Percentiles rank a stretch among this genome's conserved stretches.
Evolutionary conservation across 2,113 vertebrate genomes (phyloP).

Genomic region (Hipposideros armiger): DNA sequence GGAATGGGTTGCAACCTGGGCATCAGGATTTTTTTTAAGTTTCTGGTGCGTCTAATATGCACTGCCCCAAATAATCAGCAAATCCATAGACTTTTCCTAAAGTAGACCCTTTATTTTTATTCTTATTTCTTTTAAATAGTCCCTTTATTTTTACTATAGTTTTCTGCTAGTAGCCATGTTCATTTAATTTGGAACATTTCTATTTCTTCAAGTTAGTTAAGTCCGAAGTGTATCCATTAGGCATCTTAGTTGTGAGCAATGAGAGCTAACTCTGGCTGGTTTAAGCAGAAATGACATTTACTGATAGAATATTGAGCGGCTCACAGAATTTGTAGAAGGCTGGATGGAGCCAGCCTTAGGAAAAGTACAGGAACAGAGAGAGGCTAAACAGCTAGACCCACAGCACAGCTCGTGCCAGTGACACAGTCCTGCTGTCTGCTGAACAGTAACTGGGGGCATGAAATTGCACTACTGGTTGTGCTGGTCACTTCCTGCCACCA

Average conservation of each 20-base stretch:
- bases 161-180: not conserved
- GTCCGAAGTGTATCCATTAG: not conserved
- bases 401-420: not conserved
- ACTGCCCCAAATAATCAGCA: not conserved
- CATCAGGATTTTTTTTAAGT: conserved; percentile 24
- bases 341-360: not conserved
- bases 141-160: conserved; percentile 14
- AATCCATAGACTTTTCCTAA: not conserved
- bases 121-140: not conserved
- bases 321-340: conserved; percentile 37
- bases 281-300: conserved; percentile 51
- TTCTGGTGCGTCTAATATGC: not conserved
- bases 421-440: not conserved
- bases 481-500: not conserved
- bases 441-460: not conserved
- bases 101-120: not conserved
- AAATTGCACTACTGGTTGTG: not conserved
- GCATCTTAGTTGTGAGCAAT: not conserved
- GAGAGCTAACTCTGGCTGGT: not conserved
- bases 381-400: not conserved
- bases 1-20: not conserved
- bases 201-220: conserved; percentile 50
- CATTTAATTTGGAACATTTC: conserved; percentile 2
- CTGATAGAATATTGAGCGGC: not conserved
- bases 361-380: not conserved